phyloP scores from a whole-genome alignment of 2,888 invertebrate genomes.

The Drosophila kokeensis region DNA sequence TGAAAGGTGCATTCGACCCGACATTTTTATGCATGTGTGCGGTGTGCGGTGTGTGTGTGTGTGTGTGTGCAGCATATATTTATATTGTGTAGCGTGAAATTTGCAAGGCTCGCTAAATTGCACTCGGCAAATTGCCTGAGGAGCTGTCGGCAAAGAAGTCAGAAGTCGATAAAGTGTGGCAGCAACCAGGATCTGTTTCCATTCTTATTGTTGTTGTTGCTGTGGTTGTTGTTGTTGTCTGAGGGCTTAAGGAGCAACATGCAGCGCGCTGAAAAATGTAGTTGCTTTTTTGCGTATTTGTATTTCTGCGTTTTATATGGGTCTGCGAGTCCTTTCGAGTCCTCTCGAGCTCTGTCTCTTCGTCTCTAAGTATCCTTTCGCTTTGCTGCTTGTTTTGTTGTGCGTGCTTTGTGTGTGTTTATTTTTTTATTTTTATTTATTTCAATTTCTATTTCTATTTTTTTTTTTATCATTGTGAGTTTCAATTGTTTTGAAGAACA shows the following conservation, averaged over 20 bases:
- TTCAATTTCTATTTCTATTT: slow-evolving; percentile 19
- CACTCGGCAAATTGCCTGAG: slow-evolving; percentile 52
- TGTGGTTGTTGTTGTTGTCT: slow-evolving; percentile 19
- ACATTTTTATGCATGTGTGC: background rate
- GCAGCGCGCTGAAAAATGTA: slow-evolving; percentile 9
- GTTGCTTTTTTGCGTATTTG: slow-evolving; percentile 1
- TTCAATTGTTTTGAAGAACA: slow-evolving; percentile 62
- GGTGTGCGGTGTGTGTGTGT: background rate
- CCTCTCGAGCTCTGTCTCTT: background rate
- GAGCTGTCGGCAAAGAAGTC: slow-evolving; percentile 66
- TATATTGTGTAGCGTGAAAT: slow-evolving; percentile 29
- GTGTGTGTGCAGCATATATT: slow-evolving; percentile 1
- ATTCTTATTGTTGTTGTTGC: slow-evolving; percentile 21
- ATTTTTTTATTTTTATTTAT: slow-evolving; percentile 3
- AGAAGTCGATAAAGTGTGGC: slow-evolving; percentile 76
- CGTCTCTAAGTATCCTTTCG: background rate
- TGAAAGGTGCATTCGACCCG: slow-evolving; percentile 29
- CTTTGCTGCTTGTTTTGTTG: slow-evolving; percentile 1
- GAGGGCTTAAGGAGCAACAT: slow-evolving; percentile 42
- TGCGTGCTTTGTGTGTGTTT: slow-evolving; percentile 15
- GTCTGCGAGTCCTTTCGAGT: background rate
- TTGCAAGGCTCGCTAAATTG: slow-evolving; percentile 66
- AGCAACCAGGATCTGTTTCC: slow-evolving; percentile 19
- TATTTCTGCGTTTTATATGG: background rate
- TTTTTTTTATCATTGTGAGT: background rate